Conservation (phyloP, 2,888 invertebrate genomes). For the Cryptocheilus praepositus region DNA sequence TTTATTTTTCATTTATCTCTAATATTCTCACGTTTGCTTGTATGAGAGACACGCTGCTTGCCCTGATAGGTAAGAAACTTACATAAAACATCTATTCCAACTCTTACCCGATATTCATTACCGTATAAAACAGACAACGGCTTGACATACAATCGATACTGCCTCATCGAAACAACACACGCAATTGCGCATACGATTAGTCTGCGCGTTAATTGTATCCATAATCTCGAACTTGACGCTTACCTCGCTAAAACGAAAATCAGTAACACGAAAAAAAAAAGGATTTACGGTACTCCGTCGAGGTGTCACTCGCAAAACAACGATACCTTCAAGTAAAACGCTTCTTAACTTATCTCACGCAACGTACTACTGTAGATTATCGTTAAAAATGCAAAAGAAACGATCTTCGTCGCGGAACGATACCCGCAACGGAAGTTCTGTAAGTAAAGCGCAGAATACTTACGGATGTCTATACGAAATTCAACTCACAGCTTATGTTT, state of each 20-base stretch:
- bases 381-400: conserved; percentile 33
- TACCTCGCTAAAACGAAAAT: conserved; percentile 21
- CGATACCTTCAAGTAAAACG: no score
- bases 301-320: no score
- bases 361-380: conserved; percentile 31
- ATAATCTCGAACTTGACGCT: conserved; percentile 1
- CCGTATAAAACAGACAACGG: conserved; percentile 45
- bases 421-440: conserved; percentile 28
- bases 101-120: conserved; percentile 29
- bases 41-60: conserved; percentile 24
- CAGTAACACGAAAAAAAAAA: no score
- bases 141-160: conserved; percentile 15
- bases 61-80: conserved; percentile 39
- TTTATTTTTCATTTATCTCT: conserved; percentile 27
- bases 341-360: conserved; percentile 23
- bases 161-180: conserved; percentile 10
- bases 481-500: conserved; percentile 31
- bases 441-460: conserved; percentile 31
- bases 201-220: conserved; percentile 4
- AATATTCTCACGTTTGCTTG: conserved; percentile 23
- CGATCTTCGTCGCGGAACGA: conserved; percentile 15
- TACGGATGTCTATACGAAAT: conserved; percentile 19
- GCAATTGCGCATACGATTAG: no score
- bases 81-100: conserved; percentile 22
- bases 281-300: no score